Base-by-base conservation (phyloP, 2,113 vertebrate genomes). In the Paratilapia polleni region DNA sequence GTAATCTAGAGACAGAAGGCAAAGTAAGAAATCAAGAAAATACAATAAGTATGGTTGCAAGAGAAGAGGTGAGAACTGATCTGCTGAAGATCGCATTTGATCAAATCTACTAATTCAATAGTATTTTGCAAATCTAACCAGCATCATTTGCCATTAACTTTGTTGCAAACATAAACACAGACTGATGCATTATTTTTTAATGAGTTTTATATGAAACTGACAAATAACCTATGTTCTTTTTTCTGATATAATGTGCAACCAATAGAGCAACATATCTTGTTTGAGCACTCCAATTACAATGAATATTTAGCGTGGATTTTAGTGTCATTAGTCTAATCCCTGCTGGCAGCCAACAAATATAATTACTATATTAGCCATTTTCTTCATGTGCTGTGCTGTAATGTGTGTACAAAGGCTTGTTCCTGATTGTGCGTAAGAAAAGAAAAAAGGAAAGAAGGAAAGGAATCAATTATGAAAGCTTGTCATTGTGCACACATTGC, bases 1-100 rank as follows among this genome's bases (percentile, higher is more conserved):
- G 95, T 96, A 89, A 99, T 97, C 98, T 99, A 90, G 80, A 93
- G 87, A 89, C 6, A 64, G 3, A 4, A 19, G 47, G 3, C 20
- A 52, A 52, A 73, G 47, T 26, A 73, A 52, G 66, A 73, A 73
- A 73, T 52, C 26, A 31, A 17, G 24, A 52, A 28, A 81, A 75
- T n/a, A n/a, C n/a, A n/a, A n/a, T 3, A 61, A 10, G 11, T 1
- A 22, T 0, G 38, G 36, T 3, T 43, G 41, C 6, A 52, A 13
- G 11, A 31, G 17, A 59, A 24, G 24, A 52, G 17, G 52, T 43
- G 6, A 77, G 15, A 15, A 34, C 58, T 73, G 57, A 62, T 82
- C 8, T 19, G 54, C 38, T 47, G 24, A 13, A 52, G 24, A 54
- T 52, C 19, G 17, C 13, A 34, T 62, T 10, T 4, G 17, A 15